Conservation (phyloP, 2,888 invertebrate species). For the Nebria brevicollis region DNA sequence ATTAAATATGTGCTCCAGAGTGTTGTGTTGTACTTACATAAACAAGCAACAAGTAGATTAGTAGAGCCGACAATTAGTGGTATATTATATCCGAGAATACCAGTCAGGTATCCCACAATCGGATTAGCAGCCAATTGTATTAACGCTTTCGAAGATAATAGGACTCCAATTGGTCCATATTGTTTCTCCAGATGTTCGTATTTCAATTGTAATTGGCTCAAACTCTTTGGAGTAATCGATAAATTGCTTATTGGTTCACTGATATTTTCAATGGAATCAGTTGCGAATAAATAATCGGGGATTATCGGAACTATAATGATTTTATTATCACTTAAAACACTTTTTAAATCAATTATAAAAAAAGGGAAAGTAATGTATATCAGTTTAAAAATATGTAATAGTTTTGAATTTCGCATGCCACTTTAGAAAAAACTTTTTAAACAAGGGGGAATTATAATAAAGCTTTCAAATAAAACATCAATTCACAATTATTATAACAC, state of each 20-base stretch:
- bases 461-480: no score
- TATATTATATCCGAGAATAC: conserved; percentile 72
- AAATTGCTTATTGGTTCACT: conserved; percentile 39
- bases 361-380: no score
- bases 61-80: conserved; percentile 77
- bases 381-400: no score
- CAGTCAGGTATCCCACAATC: conserved; percentile 75
- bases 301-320: conserved; percentile 78
- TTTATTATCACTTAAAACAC: conserved; percentile 15
- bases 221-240: conserved; percentile 54
- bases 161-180: conserved; percentile 74
- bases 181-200: conserved; percentile 66
- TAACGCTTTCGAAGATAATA: conserved; percentile 81
- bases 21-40: conserved; percentile 67
- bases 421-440: neutral
- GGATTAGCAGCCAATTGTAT: conserved; percentile 83
- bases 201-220: conserved; percentile 62
- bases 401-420: no score
- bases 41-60: conserved; percentile 73
- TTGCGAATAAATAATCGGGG: conserved; percentile 76
- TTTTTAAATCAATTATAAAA: no score
- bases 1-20: neutral
- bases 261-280: conserved; percentile 56
- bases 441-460: neutral
- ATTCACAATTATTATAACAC: neutral